Conservation (phyloP, 2,113 vertebrate genomes). For the Xenotilapia leptura region DNA sequence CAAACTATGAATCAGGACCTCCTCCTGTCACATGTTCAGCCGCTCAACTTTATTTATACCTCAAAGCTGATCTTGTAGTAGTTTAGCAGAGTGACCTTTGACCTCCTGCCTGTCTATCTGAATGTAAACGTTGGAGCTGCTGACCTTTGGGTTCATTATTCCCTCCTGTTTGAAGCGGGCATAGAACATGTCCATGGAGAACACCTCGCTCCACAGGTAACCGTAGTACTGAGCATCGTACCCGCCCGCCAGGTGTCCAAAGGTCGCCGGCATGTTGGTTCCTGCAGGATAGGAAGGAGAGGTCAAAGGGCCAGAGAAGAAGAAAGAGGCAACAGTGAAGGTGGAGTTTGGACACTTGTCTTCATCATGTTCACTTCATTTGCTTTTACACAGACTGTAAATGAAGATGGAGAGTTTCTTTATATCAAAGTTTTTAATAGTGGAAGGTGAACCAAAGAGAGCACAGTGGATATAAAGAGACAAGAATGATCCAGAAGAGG, state of each 20-base stretch:
- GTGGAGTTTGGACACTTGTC: not conserved
- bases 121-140: not conserved
- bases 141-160: constrained; percentile 63
- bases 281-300: constrained; percentile 52
- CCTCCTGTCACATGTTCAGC: not conserved
- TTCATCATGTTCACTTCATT: not conserved
- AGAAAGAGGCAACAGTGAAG: not conserved
- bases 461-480: not conserved
- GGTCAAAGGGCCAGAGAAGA: not conserved
- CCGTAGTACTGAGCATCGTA: constrained; percentile 98
- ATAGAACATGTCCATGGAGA: constrained; percentile 97
- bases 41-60: not conserved
- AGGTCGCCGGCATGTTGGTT: constrained; percentile 96
- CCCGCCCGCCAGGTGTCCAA: constrained; percentile 90
- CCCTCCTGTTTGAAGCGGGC: constrained; percentile 84
- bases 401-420: not conserved
- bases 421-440: not conserved
- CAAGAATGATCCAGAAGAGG: not conserved
- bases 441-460: not conserved
- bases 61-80: not conserved
- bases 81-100: not conserved
- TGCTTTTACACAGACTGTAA: not conserved
- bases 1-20: not conserved
- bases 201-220: constrained; percentile 98
- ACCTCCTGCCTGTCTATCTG: not conserved